Evolutionary conservation across 2,113 vertebrate genomes (phyloP), one percentile per base, ranked within the genome.

Genomic region (Triplophysa siluroides): DNA sequence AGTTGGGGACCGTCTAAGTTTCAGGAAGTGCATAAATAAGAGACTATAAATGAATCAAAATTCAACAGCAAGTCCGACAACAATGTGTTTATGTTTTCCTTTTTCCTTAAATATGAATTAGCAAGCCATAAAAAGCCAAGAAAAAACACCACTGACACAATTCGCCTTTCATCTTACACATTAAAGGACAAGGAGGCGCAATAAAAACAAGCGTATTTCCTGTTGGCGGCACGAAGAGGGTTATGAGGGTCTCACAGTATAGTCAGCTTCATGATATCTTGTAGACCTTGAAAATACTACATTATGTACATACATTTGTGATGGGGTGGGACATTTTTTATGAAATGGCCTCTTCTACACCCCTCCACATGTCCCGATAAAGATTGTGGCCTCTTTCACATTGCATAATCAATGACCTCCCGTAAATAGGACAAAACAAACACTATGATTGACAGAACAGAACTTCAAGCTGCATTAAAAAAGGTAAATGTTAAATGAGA

Each of bases 171-270:
- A 82, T 83, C 86, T 80, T 52, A 64, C 63, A 83, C 84, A 83
- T 78, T 88, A 90, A 90, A 92, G 91, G 84, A 85, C 67, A 65
- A 19, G 43, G 79, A 82, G 64, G 83, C 76, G 83, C 87, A 67
- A 88, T 90, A 90, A 88, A 84, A 81, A 89, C 87, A 88, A 91
- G 89, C 81, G 78, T 43, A 83, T 78, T 82, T 88, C 85, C 85
- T 84, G 66, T 77, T 76, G 60, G 26, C 10, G 60, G 56, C 60
- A 68, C 41, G 61, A 60, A 29, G 18, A 58, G 56, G 60, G 45
- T 66, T 71, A 63, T 58, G 60, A 63, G 47, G 66, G 52, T 38
- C 21, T 29, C 63, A 26, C 72, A 19, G 50, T 43, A 45, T 74
- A 0, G 29, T 14, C 23, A 61, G 71, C 56, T n/a, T 68, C 76